Base-by-base conservation (phyloP, 2,113 vertebrate species). In the Toxotes chatareus region DNA sequence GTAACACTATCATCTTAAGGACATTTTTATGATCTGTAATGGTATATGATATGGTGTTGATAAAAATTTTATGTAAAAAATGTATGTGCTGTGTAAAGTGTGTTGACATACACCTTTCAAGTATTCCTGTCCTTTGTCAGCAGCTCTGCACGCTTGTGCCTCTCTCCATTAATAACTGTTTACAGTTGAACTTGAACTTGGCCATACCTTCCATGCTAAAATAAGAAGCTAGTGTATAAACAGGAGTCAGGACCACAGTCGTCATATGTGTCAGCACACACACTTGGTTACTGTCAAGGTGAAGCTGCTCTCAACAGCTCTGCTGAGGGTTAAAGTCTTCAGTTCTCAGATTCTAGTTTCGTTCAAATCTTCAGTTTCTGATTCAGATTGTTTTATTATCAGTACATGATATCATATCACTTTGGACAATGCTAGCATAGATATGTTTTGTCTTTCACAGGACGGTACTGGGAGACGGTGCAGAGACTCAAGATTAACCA, bases 381-480 rank as follows among this genome's bases (percentile, higher is more conserved):
- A 53, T 31, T 31, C 51, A 21, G 46, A 31, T 62, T 49, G 8
- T 21, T 8, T 40, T 3, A 23, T 63, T 2, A n/a, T 56, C 12
- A 27, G 32, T 40, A 61, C 56, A 31, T 16, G 4, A 4, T 0
- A 5, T 14, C 19, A 6, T 11, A 12, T 65, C 7, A 47, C 1
- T 64, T 9, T 63, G 23, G 32, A 17, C 16, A 9, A 0, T 55
- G 32, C 31, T 79, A 12, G 51, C 44, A 3, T 12, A 2, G 10
- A 36, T 19, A 14, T 49, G 21, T 36, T 69, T 51, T 44, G 64
- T 72, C 42, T 21, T 69, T 31, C 36, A n/a, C 86, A 95, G 96
- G 96, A 2, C 87, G 95, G 73, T 97, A 96, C 91, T 96, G 96
- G 96, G 96, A 96, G 91, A 96, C 84, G 70, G 95, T 96, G 34